These are phyloP conservation scores for Pterocles burchelli DNA, from an alignment of 2,113 vertebrate species.

Conservation along the genomic window DNA sequence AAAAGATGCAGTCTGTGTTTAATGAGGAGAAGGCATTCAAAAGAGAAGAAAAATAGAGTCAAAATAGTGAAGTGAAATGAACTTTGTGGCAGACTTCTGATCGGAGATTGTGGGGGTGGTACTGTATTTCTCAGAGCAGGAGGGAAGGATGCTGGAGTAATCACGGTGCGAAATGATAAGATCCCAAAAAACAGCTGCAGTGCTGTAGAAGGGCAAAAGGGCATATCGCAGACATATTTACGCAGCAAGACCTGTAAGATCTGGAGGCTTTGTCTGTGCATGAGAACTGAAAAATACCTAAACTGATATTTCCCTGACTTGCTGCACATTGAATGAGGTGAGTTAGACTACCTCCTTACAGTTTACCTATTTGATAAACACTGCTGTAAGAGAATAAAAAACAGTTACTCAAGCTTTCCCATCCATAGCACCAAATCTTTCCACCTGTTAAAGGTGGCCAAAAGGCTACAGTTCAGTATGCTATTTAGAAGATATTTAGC, in stretches of 20 bases:
- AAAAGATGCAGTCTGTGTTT: not conserved
- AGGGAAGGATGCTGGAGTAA: not conserved
- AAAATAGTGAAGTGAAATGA: not conserved
- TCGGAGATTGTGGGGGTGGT: not conserved
- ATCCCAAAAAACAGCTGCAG: not conserved
- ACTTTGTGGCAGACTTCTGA: not conserved
- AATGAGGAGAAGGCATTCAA: not conserved
- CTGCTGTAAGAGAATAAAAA: not conserved
- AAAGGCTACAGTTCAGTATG: not conserved
- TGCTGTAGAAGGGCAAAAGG: not conserved
- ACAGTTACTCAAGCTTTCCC: not conserved
- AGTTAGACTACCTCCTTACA: not conserved
- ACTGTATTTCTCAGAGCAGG: not conserved
- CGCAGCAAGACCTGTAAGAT: not conserved
- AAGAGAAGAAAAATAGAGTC: not conserved
- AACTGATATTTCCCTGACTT: not conserved
- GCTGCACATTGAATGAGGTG: not conserved
- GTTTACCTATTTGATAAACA: not conserved
- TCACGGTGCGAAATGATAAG: not conserved
- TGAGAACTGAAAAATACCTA: not conserved
- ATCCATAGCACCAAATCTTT: not conserved
- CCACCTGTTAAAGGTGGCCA: not conserved
- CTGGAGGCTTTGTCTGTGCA: not conserved
- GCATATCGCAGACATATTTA: not conserved
- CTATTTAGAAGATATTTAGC: not conserved